Percentiles rank a stretch among this genome's conserved stretches.
These are phyloP conservation scores for Gnathonemus echidnorhynchus DNA, from an alignment of 2,113 vertebrate genomes.

Conservation along the genomic window DNA sequence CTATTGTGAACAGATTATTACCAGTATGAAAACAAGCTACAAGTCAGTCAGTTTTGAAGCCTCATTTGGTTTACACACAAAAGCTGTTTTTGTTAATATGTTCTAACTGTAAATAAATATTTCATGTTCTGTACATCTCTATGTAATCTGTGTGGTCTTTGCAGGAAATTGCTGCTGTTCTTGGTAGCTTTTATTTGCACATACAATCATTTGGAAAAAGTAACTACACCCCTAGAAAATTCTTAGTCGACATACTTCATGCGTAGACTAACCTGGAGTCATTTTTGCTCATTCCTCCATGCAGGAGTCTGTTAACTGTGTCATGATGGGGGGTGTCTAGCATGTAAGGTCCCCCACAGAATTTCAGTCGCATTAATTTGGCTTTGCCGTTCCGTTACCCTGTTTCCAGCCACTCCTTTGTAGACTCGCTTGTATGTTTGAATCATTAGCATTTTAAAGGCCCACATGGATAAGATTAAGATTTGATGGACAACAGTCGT, in stretches of 20 bases:
- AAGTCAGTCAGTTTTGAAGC: not conserved
- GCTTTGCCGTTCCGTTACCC: not conserved
- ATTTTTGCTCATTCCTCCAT: conserved; percentile 21
- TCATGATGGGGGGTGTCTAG: conserved; percentile 21
- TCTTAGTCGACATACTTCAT: not conserved
- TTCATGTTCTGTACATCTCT: not conserved
- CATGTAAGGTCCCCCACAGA: not conserved
- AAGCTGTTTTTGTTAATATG: not conserved
- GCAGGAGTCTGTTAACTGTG: conserved; percentile 39
- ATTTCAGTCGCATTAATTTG: not conserved
- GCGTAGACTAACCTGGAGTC: not conserved
- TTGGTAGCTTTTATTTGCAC: not conserved
- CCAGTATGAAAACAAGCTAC: not conserved
- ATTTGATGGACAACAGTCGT: not conserved
- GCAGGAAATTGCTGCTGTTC: not conserved
- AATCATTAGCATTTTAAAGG: not conserved
- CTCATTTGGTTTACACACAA: not conserved
- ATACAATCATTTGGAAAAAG: not conserved
- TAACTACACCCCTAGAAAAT: not conserved
- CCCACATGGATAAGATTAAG: not conserved
- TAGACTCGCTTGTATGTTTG: not conserved
- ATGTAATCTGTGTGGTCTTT: not conserved
- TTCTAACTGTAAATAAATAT: not conserved
- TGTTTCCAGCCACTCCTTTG: conserved; percentile 1
- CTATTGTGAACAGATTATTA: not conserved